These are phyloP conservation scores for Diachrysia chrysitis DNA, from an alignment of 2,888 invertebrate species.

Conservation along the genomic window DNA sequence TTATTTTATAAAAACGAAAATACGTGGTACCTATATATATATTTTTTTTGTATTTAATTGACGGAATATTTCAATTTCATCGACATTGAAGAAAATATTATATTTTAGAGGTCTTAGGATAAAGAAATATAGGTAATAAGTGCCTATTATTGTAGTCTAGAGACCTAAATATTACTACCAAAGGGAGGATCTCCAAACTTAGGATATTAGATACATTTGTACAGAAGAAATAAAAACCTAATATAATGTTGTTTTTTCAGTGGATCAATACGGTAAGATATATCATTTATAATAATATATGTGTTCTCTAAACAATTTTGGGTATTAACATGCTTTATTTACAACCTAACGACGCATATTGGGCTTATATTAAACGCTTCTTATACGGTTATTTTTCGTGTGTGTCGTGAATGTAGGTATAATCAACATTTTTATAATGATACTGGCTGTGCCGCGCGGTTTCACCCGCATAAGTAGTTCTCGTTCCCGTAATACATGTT, in stretches of 20 bases:
- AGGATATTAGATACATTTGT: not conserved
- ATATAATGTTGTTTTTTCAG: slow-evolving; percentile 27
- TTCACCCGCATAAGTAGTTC: too few species aligned
- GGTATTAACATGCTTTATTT: not conserved
- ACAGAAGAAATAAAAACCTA: not conserved
- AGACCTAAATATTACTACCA: not conserved
- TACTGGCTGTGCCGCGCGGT: too few species aligned
- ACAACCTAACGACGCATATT: not conserved
- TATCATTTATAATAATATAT: not conserved
- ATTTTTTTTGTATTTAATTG: too few species aligned
- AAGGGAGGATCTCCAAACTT: not conserved
- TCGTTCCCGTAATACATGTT: too few species aligned
- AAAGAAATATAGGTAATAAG: too few species aligned
- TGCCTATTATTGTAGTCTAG: not conserved
- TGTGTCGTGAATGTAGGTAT: too few species aligned
- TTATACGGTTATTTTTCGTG: not conserved
- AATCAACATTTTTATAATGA: too few species aligned
- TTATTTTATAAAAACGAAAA: too few species aligned
- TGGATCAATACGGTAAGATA: slow-evolving; percentile 41
- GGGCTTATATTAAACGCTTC: not conserved
- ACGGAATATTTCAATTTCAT: too few species aligned
- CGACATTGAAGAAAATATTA: too few species aligned
- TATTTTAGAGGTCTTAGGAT: too few species aligned
- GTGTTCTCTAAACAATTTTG: not conserved
- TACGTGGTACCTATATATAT: too few species aligned